Evolutionary conservation across 2,797 vertebrate genomes (phyloP).

Genomic region (Centroberyx gerrardi): DNA sequence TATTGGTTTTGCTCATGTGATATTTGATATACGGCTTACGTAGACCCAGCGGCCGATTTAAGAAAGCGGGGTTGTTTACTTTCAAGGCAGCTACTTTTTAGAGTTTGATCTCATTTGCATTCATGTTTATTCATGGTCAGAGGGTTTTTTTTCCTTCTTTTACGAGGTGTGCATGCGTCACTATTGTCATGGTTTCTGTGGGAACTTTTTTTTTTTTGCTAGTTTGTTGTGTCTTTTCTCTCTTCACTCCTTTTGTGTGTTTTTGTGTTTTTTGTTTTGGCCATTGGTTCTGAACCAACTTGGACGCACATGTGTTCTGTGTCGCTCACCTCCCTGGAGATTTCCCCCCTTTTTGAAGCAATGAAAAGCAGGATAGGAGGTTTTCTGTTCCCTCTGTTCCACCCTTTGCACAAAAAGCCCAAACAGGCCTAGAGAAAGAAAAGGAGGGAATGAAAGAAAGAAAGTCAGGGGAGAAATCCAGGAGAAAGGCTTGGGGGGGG

Average conservation of each 20-base stretch:
- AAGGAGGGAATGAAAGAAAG: conserved; percentile 46
- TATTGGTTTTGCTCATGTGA: conserved; percentile 53
- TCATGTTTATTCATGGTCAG: conserved; percentile 29
- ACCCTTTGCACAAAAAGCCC: conserved; percentile 62
- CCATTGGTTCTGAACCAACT: conserved; percentile 66
- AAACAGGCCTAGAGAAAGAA: conserved; percentile 55
- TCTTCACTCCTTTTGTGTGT: conserved; percentile 34
- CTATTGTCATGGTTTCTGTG: conserved; percentile 46
- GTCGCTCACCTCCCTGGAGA: conserved; percentile 63
- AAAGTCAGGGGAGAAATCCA: conserved; percentile 58
- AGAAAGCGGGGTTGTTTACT: conserved; percentile 42
- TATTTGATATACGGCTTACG: conserved; percentile 54
- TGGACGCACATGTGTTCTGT: conserved; percentile 63
- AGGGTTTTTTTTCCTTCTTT: conserved; percentile 7
- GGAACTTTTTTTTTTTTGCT: conserved; percentile 47
- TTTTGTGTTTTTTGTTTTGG: conserved; percentile 61
- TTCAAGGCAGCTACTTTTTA: background rate
- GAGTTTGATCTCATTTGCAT: conserved; percentile 48
- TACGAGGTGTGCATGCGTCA: conserved; percentile 11
- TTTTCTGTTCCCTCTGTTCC: conserved; percentile 46
- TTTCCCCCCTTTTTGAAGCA: conserved; percentile 34
- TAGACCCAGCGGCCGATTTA: conserved; percentile 19
- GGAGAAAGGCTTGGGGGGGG: conserved; percentile 59
- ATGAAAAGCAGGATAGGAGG: conserved; percentile 56
- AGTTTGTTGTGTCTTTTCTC: conserved; percentile 19